phyloP scores from a whole-genome alignment of 2,797 vertebrate genomes.

The Melanitta fusca region DNA sequence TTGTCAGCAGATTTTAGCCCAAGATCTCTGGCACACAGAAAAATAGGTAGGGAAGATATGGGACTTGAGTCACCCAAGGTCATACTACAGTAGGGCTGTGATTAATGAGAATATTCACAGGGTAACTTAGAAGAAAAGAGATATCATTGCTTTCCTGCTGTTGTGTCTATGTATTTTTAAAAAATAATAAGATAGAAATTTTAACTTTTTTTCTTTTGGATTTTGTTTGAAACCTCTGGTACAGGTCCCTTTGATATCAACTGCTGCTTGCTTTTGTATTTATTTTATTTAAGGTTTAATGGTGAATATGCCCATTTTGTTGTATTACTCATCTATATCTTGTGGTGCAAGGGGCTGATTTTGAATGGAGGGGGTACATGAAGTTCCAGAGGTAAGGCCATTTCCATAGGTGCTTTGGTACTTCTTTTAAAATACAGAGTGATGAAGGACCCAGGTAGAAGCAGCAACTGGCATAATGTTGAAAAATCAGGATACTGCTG shows the following conservation, averaged over 20 bases:
- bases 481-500: not conserved
- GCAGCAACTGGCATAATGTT: not conserved
- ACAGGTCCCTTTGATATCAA: rapidly evolving
- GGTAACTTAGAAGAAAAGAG: not conserved
- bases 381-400: rapidly evolving
- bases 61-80: not conserved
- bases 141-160: not conserved
- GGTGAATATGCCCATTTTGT: not conserved
- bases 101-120: not conserved
- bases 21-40: not conserved
- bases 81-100: not conserved
- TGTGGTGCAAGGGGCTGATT: not conserved
- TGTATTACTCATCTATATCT: not conserved
- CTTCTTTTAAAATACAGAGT: not conserved
- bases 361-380: not conserved
- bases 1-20: not conserved
- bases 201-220: not conserved
- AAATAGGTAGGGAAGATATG: not conserved
- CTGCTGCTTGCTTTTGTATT: not conserved
- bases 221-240: not conserved
- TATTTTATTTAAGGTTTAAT: not conserved
- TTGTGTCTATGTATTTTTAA: not conserved
- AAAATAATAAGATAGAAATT: not conserved
- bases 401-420: not conserved
- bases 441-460: not conserved